Evolutionary conservation across 2,888 invertebrate genomes (phyloP), one percentile per base, ranked within the genome.

Genomic region (Leucozona laternaria): DNA sequence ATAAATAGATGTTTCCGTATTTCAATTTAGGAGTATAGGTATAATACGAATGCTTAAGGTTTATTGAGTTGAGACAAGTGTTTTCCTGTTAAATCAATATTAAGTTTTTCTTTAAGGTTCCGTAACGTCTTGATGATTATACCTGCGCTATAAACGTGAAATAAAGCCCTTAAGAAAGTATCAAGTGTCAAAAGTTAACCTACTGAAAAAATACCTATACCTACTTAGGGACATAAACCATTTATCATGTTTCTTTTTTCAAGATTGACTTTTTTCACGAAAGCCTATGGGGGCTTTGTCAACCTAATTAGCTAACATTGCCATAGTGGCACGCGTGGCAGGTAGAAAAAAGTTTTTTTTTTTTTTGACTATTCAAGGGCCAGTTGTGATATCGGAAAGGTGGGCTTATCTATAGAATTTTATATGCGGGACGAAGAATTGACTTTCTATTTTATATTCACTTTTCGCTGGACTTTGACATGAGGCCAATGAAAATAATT

Each of bases 401-500:
- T 34, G 20, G 17, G 64, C 17, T 45, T 64, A 45, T 5, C 5
- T 40, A 31, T 0, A 5, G 6, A 28, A 4, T 28, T 5, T 4
- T 28, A 7, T 31, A 31, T 31, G 31, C 7, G 31, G 0, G 4
- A 28, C 31, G 31, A 7, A 31, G 5, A 31, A 31, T 2, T 64
- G 64, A 34, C 17, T 66, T 66, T 66, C 45, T 20, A 20, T 45
- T 50, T 66, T 50, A 31, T 34, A 37, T 31, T 66, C 57, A 66
- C 28, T 75, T 70, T 53, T 22, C 10, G 50, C 37, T 25, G 22
- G 45, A 25, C 62, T 60, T 66, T 43, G 50, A 34, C 64, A 43
- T 73, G n/a, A n/a, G n/a, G 53, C 45, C 68, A 71, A 76, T 72
- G 79, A 71, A 71, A 84, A 84, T 58, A n/a, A 55, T 55, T 79